Evolutionary conservation across 2,797 vertebrate genomes (phyloP).

Genomic region (Lutjanus argentimaculatus): DNA sequence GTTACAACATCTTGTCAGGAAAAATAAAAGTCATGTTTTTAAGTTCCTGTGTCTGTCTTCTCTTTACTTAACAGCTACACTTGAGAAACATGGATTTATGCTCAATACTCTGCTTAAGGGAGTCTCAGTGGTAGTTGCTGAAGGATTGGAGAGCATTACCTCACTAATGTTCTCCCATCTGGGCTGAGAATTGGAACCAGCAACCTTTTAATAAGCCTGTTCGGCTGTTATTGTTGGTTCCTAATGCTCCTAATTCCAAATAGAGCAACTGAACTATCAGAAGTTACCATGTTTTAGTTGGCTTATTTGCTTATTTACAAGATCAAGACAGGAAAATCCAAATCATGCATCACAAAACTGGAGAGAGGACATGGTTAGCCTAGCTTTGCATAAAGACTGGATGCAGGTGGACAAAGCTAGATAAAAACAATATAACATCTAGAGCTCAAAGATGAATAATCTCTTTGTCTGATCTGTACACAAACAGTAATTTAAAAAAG

Average conservation of each 20-base stretch:
- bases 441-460: no score
- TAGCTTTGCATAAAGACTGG: neutral
- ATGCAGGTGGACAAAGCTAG: neutral
- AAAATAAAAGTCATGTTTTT: conserved; percentile 6
- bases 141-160: conserved; percentile 34
- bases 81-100: conserved; percentile 40
- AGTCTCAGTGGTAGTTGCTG: conserved; percentile 32
- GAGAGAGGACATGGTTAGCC: neutral
- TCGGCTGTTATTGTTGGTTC: conserved; percentile 20
- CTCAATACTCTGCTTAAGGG: conserved; percentile 21
- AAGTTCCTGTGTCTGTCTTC: conserved; percentile 12
- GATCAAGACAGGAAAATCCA: neutral
- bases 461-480: neutral
- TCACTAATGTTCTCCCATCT: conserved; percentile 21
- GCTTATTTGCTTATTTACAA: neutral
- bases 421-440: neutral
- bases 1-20: conserved; percentile 22
- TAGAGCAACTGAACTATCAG: neutral
- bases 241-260: conserved; percentile 22
- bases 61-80: conserved; percentile 23
- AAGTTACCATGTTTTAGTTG: neutral
- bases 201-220: conserved; percentile 15
- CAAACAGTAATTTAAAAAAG: neutral
- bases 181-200: conserved; percentile 27
- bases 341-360: neutral